Base-by-base conservation (phyloP, 2,888 invertebrate genomes). In the Nomada hirtipes region DNA sequence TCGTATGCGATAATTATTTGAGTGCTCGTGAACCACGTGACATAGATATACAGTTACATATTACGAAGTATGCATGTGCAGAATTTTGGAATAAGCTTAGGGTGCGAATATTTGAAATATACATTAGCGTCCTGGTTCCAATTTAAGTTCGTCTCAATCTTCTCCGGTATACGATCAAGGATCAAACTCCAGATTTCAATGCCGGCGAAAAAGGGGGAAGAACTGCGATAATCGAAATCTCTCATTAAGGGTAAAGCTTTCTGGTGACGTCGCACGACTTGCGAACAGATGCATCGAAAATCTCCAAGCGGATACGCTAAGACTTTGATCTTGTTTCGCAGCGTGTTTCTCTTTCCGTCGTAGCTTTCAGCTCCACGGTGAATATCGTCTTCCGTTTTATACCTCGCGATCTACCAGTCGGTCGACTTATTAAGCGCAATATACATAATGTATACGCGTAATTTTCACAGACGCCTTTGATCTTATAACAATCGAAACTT, bases 261-360 rank as follows among this genome's bases (percentile, higher is more conserved):
- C 57, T n/a, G 50, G 63, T n/a, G 55, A 47, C 29, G 10, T 71
- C 50, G 50, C 36, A 11, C 29, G 7, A 18, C 47, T 63, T 42
- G 36, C 50, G 47, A 50, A 63, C 20, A 20, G 4, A 13, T 18
- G 55, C 47, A 63, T 78, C 76, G 53, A 68, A 68, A 59, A 67
- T 55, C 67, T 68, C 13, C 53, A 15, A 44, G 36, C 10, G 36
- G 29, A 44, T 75, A 61, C 36, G 20, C 53, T 36, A 74, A 71
- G 76, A 77, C 55, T 83, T 65, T 77, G 74, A 80, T 83, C 69
- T 73, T 52, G 73, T 69, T 69, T 78, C 44, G 23, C 13, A 15
- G 23, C 52, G 59, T 20, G 55, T 65, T 60, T 50, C 65, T 47
- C 53, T 67, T 59, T 67, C 57, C 23, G 55, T 55, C 13, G 15